These are phyloP conservation scores for Zaprionus nigranus DNA, from an alignment of 1,140 invertebrate genomes.

Conservation along the genomic window DNA sequence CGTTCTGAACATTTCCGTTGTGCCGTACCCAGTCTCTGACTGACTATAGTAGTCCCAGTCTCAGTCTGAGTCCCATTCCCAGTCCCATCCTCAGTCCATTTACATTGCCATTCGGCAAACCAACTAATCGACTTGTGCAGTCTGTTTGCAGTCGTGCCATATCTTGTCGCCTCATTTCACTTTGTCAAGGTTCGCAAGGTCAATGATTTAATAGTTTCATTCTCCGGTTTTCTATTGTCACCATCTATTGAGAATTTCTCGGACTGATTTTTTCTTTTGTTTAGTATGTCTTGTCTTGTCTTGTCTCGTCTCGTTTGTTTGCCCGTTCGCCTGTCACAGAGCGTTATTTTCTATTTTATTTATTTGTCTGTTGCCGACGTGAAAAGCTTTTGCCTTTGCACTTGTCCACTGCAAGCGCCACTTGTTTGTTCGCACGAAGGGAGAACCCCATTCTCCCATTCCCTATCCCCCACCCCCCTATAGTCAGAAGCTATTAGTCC, in stretches of 20 bases:
- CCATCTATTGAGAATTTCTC: slow-evolving; percentile 23
- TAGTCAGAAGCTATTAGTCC: slow-evolving; percentile 32
- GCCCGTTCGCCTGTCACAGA: slow-evolving; percentile 17
- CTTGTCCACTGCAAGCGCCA: slow-evolving; percentile 56
- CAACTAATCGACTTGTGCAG: slow-evolving; percentile 37
- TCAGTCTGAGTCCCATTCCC: slow-evolving; percentile 28
- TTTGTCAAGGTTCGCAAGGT: slow-evolving; percentile 78
- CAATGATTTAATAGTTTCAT: slow-evolving; percentile 79
- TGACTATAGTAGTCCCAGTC: not conserved
- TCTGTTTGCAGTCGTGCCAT: slow-evolving; percentile 1
- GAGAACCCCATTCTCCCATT: not conserved
- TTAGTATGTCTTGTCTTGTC: slow-evolving; percentile 9
- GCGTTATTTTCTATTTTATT: slow-evolving; percentile 36
- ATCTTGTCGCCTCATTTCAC: slow-evolving; percentile 29
- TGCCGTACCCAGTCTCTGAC: slow-evolving; percentile 14
- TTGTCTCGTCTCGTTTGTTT: slow-evolving; percentile 8
- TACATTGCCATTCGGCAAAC: not conserved
- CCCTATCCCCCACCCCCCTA: not conserved
- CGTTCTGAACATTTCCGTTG: slow-evolving; percentile 47
- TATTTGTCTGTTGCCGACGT: slow-evolving; percentile 55
- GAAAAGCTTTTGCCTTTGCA: slow-evolving; percentile 54
- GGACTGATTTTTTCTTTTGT: slow-evolving; percentile 32
- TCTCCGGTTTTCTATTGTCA: slow-evolving; percentile 47
- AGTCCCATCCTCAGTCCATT: slow-evolving; percentile 29
- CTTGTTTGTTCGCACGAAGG: slow-evolving; percentile 34